These are phyloP conservation scores for Drosophila sproati DNA, from an alignment of 1,140 invertebrate genomes.

Conservation along the genomic window DNA sequence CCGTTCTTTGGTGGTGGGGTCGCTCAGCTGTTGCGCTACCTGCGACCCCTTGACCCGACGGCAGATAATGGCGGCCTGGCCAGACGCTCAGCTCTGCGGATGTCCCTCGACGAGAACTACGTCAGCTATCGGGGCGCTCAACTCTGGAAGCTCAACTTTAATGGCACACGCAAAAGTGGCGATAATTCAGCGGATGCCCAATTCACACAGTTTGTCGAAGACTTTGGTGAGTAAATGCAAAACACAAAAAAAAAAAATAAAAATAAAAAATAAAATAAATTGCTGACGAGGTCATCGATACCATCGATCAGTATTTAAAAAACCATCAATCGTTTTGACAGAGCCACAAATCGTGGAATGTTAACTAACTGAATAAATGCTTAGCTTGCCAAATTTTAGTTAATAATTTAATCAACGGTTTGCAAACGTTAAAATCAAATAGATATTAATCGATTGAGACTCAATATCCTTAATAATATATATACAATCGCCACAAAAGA, in stretches of 20 bases:
- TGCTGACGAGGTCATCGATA: background rate
- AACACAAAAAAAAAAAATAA: too few species aligned
- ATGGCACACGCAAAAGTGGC: slow-evolving; percentile 48
- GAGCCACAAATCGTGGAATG: too few species aligned
- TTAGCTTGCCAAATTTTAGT: too few species aligned
- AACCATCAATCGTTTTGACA: slow-evolving; percentile 2
- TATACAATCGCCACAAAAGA: background rate
- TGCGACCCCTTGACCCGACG: slow-evolving; percentile 53
- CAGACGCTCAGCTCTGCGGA: slow-evolving; percentile 65
- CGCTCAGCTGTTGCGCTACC: slow-evolving; percentile 64
- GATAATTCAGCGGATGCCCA: slow-evolving; percentile 54
- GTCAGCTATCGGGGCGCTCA: slow-evolving; percentile 75
- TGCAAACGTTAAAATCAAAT: background rate
- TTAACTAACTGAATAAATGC: too few species aligned
- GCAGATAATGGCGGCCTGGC: slow-evolving; percentile 21
- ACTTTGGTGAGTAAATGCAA: slow-evolving; percentile 65
- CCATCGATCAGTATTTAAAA: background rate
- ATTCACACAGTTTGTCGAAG: slow-evolving; percentile 65
- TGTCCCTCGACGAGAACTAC: slow-evolving; percentile 71
- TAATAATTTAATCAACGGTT: too few species aligned
- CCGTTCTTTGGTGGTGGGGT: slow-evolving; percentile 75
- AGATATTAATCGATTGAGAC: background rate
- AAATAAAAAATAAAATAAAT: background rate
- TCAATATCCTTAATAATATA: slow-evolving; percentile 3
- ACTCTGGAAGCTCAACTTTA: slow-evolving; percentile 78